Conservation (phyloP, 2,797 vertebrate species). For the Lagodon rhomboides region DNA sequence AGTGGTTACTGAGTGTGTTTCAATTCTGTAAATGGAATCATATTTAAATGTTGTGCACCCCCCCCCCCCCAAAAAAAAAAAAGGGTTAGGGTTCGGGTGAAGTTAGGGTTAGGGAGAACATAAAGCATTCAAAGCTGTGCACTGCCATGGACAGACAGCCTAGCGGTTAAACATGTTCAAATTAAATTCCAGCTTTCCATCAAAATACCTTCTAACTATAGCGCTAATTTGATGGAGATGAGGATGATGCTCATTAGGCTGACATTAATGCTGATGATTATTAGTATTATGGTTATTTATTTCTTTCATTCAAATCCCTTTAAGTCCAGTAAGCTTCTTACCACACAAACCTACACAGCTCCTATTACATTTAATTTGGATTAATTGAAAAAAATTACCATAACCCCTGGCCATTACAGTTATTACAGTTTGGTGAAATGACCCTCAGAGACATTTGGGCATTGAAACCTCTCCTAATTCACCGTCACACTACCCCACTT, state of each 20-base stretch:
- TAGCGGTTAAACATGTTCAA: slow-evolving; percentile 29
- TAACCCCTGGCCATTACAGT: slow-evolving; percentile 73
- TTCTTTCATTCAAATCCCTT: slow-evolving; percentile 49
- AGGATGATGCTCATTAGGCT: slow-evolving; percentile 52
- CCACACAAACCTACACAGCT: slow-evolving; percentile 49
- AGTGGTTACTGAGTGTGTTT: neutral
- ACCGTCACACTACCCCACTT: slow-evolving; percentile 2
- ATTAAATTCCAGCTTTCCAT: slow-evolving; percentile 29
- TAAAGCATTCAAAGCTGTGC: neutral
- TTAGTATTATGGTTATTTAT: slow-evolving; percentile 57
- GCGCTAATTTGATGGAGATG: slow-evolving; percentile 61
- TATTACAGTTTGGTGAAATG: slow-evolving; percentile 69
- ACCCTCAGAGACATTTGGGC: slow-evolving; percentile 41
- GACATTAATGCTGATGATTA: slow-evolving; percentile 65
- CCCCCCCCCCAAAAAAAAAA: no score
- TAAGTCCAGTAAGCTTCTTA: slow-evolving; percentile 46
- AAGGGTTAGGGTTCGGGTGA: no score
- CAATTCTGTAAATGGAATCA: neutral
- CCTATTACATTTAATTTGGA: slow-evolving; percentile 74
- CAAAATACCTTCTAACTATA: slow-evolving; percentile 23
- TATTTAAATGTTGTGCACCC: neutral
- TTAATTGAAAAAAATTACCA: slow-evolving; percentile 83
- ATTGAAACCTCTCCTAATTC: slow-evolving; percentile 45
- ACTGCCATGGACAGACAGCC: neutral
- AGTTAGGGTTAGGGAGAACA: neutral